Percentiles rank a stretch among this genome's conserved stretches.
Conservation (phyloP, 1,140 invertebrate genomes). For the Neodiprion pinetum region DNA sequence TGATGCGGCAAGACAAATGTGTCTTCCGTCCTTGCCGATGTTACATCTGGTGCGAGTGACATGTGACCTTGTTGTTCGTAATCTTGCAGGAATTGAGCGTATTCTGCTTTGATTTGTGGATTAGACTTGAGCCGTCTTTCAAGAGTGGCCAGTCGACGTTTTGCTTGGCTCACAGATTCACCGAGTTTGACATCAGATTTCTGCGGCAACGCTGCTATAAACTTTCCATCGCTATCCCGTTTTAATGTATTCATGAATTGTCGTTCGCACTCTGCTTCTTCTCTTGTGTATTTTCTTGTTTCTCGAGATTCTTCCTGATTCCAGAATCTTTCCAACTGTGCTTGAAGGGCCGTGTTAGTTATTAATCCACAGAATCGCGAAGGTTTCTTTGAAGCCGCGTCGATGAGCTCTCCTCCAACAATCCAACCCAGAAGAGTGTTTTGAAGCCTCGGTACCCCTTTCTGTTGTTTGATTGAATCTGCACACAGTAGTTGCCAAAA, state of each 20-base stretch:
- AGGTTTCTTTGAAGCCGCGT: background rate
- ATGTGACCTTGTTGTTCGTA: conserved; percentile 24
- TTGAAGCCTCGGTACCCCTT: conserved; percentile 13
- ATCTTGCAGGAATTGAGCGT: conserved; percentile 28
- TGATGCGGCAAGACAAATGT: conserved; percentile 39
- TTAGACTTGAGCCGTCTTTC: background rate
- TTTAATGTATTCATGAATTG: background rate
- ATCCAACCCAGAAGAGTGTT: conserved; percentile 24
- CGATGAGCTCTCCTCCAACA: conserved; percentile 14
- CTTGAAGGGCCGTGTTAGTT: background rate
- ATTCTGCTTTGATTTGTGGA: conserved; percentile 7
- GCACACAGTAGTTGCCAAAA: conserved; percentile 1
- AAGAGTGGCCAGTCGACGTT: background rate
- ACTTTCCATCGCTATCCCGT: background rate
- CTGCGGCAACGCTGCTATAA: background rate
- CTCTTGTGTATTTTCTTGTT: background rate
- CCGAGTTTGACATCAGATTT: background rate
- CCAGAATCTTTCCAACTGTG: background rate
- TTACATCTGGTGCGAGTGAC: background rate
- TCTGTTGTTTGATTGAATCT: too few species aligned
- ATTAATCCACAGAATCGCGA: background rate
- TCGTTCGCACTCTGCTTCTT: conserved; percentile 3
- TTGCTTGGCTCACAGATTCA: background rate
- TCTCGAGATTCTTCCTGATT: conserved; percentile 3
- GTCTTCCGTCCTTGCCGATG: background rate